Evolutionary conservation across 1,140 invertebrate species (phyloP).

Genomic region (Hydropsyche tenuis): DNA sequence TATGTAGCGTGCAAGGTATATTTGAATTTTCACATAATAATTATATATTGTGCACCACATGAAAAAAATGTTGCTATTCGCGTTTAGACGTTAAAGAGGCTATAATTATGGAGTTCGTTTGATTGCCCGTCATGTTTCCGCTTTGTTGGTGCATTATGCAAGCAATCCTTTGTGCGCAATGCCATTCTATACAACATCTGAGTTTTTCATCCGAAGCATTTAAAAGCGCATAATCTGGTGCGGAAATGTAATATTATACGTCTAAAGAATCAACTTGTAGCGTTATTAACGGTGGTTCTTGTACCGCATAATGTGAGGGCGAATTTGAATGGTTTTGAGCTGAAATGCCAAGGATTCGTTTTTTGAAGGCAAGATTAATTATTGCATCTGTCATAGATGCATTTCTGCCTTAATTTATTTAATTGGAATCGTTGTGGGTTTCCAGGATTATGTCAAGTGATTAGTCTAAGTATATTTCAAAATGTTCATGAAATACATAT

Average conservation of each 20-base stretch:
- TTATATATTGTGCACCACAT: not conserved
- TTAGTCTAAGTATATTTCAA: too few species aligned
- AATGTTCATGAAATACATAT: too few species aligned
- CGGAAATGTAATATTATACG: conserved; percentile 16
- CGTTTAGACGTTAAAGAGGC: conserved; percentile 22
- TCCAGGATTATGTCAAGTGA: too few species aligned
- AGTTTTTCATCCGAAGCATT: not conserved
- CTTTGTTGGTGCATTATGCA: conserved; percentile 31
- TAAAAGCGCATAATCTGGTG: conserved; percentile 22
- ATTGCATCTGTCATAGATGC: not conserved
- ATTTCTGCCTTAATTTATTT: not conserved
- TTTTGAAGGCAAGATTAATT: conserved; percentile 18
- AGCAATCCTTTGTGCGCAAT: conserved; percentile 20
- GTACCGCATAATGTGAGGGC: not conserved
- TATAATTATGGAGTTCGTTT: conserved; percentile 14
- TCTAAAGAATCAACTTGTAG: not conserved
- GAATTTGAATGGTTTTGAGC: not conserved
- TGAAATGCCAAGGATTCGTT: conserved; percentile 26
- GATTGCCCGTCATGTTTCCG: conserved; percentile 22
- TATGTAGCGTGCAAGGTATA: not conserved
- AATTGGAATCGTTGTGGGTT: too few species aligned
- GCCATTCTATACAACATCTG: not conserved
- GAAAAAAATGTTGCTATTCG: conserved; percentile 4
- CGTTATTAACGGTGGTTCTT: conserved; percentile 25
- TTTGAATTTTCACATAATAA: not conserved